Conservation (phyloP, 2,888 invertebrate genomes). For the Agapostemon virescens region DNA sequence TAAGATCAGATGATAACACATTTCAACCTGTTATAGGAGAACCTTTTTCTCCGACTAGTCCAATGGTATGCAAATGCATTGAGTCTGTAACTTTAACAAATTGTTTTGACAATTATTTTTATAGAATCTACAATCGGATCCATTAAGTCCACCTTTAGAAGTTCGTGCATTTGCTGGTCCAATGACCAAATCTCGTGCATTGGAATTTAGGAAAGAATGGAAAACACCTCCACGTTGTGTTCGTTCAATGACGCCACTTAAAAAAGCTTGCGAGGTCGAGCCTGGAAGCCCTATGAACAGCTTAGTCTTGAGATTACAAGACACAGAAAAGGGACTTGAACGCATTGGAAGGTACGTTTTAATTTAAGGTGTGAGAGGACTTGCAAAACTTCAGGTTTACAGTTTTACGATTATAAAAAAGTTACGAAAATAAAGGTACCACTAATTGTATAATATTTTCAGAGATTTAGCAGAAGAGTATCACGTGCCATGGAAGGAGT, state of each 20-base stretch:
- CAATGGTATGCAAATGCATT: slow-evolving; percentile 83
- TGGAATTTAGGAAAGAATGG: slow-evolving; percentile 88
- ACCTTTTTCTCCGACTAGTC: slow-evolving; percentile 88
- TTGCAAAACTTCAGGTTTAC: too few species aligned
- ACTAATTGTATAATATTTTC: slow-evolving; percentile 66
- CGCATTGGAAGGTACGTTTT: slow-evolving; percentile 85
- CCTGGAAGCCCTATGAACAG: slow-evolving; percentile 46
- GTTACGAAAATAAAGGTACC: too few species aligned
- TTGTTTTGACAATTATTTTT: slow-evolving; percentile 41
- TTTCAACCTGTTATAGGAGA: slow-evolving; percentile 88
- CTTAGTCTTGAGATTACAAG: slow-evolving; percentile 82
- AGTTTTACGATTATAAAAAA: too few species aligned
- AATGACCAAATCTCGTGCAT: slow-evolving; percentile 89
- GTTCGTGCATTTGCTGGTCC: slow-evolving; percentile 95
- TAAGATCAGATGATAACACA: slow-evolving; percentile 89
- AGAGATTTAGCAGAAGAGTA: slow-evolving; percentile 87
- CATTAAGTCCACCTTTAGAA: slow-evolving; percentile 86
- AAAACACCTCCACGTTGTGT: slow-evolving; percentile 90
- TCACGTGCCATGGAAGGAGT: slow-evolving; percentile 92
- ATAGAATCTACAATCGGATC: slow-evolving; percentile 85
- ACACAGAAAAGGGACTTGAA: slow-evolving; percentile 94
- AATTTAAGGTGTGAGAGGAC: not conserved
- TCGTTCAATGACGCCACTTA: slow-evolving; percentile 61
- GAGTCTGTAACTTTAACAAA: slow-evolving; percentile 1
- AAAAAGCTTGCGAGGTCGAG: slow-evolving; percentile 49